A percentile compares a stretch with the other conserved stretches of the same genome.
These are phyloP conservation scores for Nasonia oneida DNA, from an alignment of 2,888 invertebrate genomes.

Conservation along the genomic window DNA sequence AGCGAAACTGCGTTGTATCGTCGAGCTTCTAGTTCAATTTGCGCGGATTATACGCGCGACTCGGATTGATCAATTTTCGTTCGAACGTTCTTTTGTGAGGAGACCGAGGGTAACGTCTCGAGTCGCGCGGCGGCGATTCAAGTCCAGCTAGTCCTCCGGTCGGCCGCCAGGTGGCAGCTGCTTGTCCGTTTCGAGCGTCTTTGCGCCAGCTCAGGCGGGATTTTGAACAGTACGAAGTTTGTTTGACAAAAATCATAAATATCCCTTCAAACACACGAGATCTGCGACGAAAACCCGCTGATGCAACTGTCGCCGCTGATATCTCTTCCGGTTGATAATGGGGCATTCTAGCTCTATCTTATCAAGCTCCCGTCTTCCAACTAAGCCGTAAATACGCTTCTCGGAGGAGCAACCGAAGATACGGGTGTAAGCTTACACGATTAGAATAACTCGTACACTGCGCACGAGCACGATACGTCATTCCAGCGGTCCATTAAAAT, in stretches of 20 bases:
- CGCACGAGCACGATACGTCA: background rate
- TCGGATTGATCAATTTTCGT: too few species aligned
- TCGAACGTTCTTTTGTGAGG: background rate
- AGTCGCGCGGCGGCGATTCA: constrained; percentile 9
- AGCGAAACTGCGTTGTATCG: constrained; percentile 51
- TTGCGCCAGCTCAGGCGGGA: background rate
- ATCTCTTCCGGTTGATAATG: background rate
- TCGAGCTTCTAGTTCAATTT: constrained; percentile 57
- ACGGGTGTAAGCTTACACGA: background rate
- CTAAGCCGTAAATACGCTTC: background rate
- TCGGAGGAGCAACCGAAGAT: background rate
- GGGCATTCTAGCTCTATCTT: background rate
- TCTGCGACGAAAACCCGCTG: too few species aligned
- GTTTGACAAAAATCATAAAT: too few species aligned
- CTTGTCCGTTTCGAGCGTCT: constrained; percentile 63
- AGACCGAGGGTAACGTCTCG: background rate
- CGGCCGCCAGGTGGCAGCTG: constrained; percentile 75
- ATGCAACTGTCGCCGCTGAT: too few species aligned
- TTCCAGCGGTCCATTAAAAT: background rate
- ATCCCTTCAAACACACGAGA: too few species aligned
- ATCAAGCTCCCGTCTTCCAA: background rate
- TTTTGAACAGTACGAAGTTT: too few species aligned
- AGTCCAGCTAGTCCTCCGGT: constrained; percentile 70
- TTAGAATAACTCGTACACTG: background rate
- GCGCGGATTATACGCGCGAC: constrained; percentile 38